These are phyloP conservation scores for Leptoclinus maculatus DNA, from an alignment of 2,797 vertebrate species.

Conservation along the genomic window DNA sequence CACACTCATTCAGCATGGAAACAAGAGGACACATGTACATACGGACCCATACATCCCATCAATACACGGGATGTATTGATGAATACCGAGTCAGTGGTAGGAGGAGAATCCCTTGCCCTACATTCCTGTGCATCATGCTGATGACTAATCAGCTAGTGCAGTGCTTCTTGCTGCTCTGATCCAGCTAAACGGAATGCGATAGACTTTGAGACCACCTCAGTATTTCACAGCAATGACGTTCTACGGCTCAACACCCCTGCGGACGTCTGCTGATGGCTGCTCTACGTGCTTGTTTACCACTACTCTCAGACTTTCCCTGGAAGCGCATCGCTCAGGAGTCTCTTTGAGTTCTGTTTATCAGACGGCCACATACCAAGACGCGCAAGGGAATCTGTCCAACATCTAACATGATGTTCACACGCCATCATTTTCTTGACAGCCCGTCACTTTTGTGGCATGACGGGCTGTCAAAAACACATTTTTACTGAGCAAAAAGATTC, in stretches of 20 bases:
- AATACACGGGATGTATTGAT: constrained; percentile 42
- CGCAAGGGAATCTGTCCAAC: background rate
- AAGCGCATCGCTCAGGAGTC: background rate
- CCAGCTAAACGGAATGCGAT: constrained; percentile 71
- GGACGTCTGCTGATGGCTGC: background rate
- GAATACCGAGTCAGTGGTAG: constrained; percentile 77
- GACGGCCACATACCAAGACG: background rate
- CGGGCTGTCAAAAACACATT: background rate
- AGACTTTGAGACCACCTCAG: constrained; percentile 64
- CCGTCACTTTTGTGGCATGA: background rate
- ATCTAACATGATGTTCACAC: background rate
- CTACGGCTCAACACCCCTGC: constrained; percentile 12
- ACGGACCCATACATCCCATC: constrained; percentile 39
- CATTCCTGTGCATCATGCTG: constrained; percentile 76
- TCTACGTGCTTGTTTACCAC: background rate
- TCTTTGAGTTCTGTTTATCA: background rate
- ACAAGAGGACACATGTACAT: background rate
- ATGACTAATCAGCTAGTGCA: constrained; percentile 79
- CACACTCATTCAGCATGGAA: constrained; percentile 6
- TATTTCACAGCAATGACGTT: constrained; percentile 38
- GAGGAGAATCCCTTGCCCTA: constrained; percentile 85
- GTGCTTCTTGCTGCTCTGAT: constrained; percentile 68
- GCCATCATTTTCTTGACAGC: background rate
- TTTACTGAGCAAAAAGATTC: background rate
- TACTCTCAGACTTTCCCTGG: background rate